Evolutionary conservation across 2,113 vertebrate genomes (phyloP).

Genomic region (Stigmatopora nigra): DNA sequence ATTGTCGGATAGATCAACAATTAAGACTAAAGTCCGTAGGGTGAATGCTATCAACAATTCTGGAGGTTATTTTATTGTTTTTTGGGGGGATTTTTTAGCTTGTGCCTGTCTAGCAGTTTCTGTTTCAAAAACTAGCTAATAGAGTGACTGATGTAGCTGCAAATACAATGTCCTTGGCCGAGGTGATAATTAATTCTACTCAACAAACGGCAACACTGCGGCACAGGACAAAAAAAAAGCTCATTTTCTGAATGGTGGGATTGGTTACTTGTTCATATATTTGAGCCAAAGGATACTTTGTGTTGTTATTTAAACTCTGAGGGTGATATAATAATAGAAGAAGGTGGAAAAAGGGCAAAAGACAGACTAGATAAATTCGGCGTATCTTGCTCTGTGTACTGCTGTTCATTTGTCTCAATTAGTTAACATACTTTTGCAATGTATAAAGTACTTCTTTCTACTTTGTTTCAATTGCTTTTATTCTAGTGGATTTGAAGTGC

Average conservation of each 20-base stretch:
- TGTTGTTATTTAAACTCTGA: slow-evolving; percentile 28
- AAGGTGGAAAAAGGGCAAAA: slow-evolving; percentile 44
- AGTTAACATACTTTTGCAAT: slow-evolving; percentile 33
- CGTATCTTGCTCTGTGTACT: slow-evolving; percentile 16
- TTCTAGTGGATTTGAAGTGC: background rate
- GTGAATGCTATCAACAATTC: background rate
- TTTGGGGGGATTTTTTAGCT: background rate
- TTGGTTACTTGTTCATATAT: too few species aligned
- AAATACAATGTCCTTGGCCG: background rate
- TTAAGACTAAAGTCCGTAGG: slow-evolving; percentile 22
- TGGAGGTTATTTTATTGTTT: background rate
- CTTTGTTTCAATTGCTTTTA: too few species aligned
- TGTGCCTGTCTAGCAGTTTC: background rate
- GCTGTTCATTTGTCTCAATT: slow-evolving; percentile 64
- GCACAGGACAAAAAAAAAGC: background rate
- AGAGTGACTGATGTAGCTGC: slow-evolving; percentile 1
- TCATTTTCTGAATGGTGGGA: too few species aligned
- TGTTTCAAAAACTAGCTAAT: background rate
- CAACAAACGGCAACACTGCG: background rate
- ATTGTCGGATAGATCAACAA: slow-evolving; percentile 61
- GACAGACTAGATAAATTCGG: slow-evolving; percentile 48
- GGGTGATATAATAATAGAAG: slow-evolving; percentile 30
- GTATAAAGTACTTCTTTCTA: too few species aligned
- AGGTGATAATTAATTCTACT: slow-evolving; percentile 6
- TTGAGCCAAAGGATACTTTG: slow-evolving; percentile 21